Evolutionary conservation across 2,113 vertebrate genomes (phyloP).

Genomic region (Istiophorus platypterus): DNA sequence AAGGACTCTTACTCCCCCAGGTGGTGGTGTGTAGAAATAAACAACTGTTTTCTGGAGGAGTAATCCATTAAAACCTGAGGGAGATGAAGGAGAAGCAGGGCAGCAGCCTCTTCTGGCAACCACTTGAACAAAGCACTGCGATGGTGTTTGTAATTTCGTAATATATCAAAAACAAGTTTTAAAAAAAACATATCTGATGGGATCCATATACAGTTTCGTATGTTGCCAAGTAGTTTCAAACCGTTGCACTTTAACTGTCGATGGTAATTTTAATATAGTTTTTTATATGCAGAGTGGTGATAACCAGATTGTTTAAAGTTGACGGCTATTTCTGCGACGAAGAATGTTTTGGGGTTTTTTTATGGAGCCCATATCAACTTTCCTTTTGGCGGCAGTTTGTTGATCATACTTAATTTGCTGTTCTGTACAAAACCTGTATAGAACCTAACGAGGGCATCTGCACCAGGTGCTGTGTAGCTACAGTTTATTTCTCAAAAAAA

Average conservation of each 20-base stretch:
- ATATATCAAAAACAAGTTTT: background rate
- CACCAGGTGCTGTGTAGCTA: too few species aligned
- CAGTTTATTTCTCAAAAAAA: too few species aligned
- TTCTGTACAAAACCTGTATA: too few species aligned
- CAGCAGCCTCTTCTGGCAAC: constrained; percentile 45
- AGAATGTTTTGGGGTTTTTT: too few species aligned
- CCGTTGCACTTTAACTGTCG: too few species aligned
- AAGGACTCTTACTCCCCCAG: constrained; percentile 58
- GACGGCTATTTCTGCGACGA: too few species aligned
- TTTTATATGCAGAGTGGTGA: too few species aligned
- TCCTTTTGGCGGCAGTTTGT: background rate
- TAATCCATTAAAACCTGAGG: background rate
- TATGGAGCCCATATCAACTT: too few species aligned
- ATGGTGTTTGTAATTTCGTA: background rate
- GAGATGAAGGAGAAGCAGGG: background rate
- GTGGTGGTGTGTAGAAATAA: constrained; percentile 25
- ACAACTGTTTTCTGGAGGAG: background rate
- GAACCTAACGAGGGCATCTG: too few species aligned
- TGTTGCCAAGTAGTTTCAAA: background rate
- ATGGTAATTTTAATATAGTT: too few species aligned
- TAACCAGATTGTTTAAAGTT: too few species aligned
- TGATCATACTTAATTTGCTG: background rate
- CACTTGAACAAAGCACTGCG: background rate
- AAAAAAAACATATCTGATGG: background rate
- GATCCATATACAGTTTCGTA: background rate